phyloP scores from a whole-genome alignment of 2,113 vertebrate genomes.

The Cyprinodon variegatus region DNA sequence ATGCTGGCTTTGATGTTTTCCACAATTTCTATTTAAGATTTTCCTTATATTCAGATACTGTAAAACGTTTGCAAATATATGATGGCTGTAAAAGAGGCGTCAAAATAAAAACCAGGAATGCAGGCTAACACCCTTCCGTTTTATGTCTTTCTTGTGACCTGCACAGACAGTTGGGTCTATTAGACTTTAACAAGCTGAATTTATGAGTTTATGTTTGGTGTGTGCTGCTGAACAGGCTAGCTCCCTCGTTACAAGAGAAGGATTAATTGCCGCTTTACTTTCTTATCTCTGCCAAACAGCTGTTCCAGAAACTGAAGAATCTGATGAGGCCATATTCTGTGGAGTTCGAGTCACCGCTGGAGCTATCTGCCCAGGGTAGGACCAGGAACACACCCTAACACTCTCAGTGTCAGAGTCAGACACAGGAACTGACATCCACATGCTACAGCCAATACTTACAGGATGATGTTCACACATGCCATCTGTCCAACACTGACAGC shows the following conservation, averaged over 20 bases:
- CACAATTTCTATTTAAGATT: background rate
- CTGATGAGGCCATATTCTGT: conserved; percentile 98
- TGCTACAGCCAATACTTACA: background rate
- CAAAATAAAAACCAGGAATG: background rate
- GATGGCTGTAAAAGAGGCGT: background rate
- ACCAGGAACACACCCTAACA: conserved; percentile 28
- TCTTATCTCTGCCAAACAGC: conserved; percentile 83
- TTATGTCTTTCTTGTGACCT: background rate
- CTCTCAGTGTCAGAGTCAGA: background rate
- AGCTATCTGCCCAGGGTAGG: conserved; percentile 98
- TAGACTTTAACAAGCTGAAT: conserved; percentile 28
- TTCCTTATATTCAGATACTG: background rate
- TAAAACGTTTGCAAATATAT: background rate
- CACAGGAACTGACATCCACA: background rate
- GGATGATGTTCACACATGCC: background rate
- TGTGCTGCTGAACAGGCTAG: conserved; percentile 7
- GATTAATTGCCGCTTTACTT: conserved; percentile 57
- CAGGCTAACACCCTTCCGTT: background rate
- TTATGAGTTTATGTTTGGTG: conserved; percentile 8
- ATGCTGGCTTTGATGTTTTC: background rate
- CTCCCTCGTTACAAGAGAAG: conserved; percentile 39
- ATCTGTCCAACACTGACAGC: conserved; percentile 13
- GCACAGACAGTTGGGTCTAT: conserved; percentile 8
- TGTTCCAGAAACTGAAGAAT: conserved; percentile 98
- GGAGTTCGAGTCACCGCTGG: conserved; percentile 94